Evolutionary conservation across 2,797 vertebrate species (phyloP).

Genomic region (Halcyon smyrnensis): DNA sequence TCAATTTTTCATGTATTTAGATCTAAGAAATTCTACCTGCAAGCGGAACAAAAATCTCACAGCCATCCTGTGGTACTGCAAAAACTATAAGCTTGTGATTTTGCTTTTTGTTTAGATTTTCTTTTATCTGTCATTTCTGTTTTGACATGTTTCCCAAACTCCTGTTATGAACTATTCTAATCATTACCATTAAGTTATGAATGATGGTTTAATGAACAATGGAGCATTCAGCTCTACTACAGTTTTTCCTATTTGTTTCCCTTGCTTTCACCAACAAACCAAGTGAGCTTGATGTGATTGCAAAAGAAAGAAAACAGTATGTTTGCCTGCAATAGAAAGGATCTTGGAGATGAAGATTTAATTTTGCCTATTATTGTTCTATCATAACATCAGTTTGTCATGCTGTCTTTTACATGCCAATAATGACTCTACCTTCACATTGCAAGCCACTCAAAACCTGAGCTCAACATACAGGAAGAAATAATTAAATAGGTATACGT

Average conservation of each 20-base stretch:
- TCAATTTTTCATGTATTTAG: not conserved
- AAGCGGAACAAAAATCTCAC: not conserved
- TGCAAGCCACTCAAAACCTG: not conserved
- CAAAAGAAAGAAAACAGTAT: not conserved
- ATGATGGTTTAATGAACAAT: constrained; percentile 10
- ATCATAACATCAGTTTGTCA: not conserved
- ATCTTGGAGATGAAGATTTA: not conserved
- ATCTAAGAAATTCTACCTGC: constrained; percentile 10
- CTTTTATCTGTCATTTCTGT: constrained; percentile 12
- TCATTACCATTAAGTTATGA: constrained; percentile 16
- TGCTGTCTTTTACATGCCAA: not conserved
- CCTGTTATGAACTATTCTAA: not conserved
- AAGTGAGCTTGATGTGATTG: not conserved
- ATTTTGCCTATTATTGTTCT: not conserved
- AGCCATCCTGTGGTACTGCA: not conserved
- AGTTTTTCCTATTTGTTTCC: not conserved
- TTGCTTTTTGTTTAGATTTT: constrained; percentile 41
- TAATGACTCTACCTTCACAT: not conserved
- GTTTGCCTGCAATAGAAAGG: constrained; percentile 4
- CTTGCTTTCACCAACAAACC: constrained; percentile 5
- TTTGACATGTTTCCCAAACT: constrained; percentile 39
- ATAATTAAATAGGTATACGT: not conserved
- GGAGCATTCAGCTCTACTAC: not conserved
- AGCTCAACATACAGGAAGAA: not conserved
- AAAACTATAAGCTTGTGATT: not conserved